phyloP scores from a whole-genome alignment of 2,797 vertebrate genomes.

The Catharus ustulatus region DNA sequence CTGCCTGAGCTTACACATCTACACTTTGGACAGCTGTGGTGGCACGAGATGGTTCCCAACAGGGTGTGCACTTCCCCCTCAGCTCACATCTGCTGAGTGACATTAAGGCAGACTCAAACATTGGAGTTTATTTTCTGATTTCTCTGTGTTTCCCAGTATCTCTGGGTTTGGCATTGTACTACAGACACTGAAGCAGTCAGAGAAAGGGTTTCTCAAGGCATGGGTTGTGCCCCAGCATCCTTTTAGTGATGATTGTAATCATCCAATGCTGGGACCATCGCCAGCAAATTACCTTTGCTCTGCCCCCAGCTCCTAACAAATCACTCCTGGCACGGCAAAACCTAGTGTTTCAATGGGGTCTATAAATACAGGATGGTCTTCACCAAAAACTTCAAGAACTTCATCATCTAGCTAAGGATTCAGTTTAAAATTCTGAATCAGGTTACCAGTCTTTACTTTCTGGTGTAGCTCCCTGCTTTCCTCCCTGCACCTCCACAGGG shows the following conservation, averaged over 20 bases:
- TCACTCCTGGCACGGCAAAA: neutral
- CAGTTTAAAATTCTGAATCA: neutral
- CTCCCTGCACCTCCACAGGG: conserved; percentile 7
- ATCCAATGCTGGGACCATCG: neutral
- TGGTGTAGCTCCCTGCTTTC: conserved; percentile 18
- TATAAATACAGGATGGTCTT: neutral
- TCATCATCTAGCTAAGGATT: neutral
- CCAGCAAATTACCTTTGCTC: neutral
- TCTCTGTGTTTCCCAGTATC: neutral
- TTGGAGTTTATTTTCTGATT: neutral
- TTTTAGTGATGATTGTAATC: neutral
- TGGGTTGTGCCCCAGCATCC: neutral
- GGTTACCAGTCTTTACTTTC: conserved; percentile 72
- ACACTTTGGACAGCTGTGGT: neutral
- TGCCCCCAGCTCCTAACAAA: neutral
- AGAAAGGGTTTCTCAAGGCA: neutral
- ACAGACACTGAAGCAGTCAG: neutral
- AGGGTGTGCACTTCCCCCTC: neutral
- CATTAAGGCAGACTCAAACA: neutral
- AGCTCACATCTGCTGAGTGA: neutral
- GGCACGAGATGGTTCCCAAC: neutral
- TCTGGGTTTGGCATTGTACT: neutral
- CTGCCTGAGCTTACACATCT: neutral
- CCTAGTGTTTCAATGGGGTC: neutral
- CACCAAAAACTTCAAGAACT: neutral